These are phyloP conservation scores for Erithacus rubecula DNA, from an alignment of 2,797 vertebrate genomes.

Conservation along the genomic window DNA sequence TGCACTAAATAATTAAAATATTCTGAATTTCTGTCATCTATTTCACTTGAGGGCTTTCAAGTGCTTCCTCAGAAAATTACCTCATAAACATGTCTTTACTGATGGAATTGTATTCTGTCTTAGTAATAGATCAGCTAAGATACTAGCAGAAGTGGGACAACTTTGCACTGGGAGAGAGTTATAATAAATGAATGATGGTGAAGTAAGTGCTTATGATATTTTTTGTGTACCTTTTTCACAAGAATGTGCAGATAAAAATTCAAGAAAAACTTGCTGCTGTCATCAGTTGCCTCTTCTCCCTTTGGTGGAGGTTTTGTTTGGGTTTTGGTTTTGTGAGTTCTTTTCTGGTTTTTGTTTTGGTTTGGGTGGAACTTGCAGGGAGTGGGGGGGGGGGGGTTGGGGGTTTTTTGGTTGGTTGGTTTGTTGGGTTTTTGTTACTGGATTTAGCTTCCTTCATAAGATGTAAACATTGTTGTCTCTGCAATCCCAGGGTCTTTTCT, in stretches of 20 bases:
- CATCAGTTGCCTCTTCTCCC: neutral
- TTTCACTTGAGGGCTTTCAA: neutral
- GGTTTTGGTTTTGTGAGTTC: neutral
- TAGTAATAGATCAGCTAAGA: neutral
- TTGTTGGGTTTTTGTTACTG: neutral
- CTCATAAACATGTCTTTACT: neutral
- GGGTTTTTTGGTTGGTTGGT: neutral
- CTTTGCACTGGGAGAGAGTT: neutral
- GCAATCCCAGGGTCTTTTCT: neutral
- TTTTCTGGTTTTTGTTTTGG: neutral
- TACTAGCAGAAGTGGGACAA: neutral
- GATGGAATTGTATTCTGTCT: neutral
- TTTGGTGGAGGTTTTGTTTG: neutral
- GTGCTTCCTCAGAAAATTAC: neutral
- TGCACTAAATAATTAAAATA: neutral
- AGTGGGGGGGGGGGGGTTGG: rapidly evolving
- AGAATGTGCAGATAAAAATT: neutral
- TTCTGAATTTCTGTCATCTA: neutral
- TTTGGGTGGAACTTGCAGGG: rapidly evolving
- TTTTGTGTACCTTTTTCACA: neutral
- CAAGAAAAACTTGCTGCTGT: neutral
- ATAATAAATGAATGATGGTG: neutral
- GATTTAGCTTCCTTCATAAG: neutral
- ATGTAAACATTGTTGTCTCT: neutral
- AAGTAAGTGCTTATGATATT: neutral